Evolutionary conservation across 2,797 vertebrate species (phyloP).

Genomic region (Ambastaia sidthimunki): DNA sequence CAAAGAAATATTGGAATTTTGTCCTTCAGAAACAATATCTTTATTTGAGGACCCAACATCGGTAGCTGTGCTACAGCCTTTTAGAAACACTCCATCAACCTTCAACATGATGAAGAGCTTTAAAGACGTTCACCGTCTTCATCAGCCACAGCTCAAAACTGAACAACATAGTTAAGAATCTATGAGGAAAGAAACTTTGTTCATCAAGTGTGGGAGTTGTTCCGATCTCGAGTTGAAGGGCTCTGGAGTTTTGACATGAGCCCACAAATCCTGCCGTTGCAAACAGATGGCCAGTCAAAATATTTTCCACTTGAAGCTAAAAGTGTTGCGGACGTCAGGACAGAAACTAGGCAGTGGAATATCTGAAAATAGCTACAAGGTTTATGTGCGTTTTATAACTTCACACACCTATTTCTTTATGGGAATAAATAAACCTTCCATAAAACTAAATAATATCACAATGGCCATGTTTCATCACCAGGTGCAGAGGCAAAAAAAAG

Average conservation of each 20-base stretch:
- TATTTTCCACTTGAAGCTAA: neutral
- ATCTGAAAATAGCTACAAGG: slow-evolving; percentile 7
- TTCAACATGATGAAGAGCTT: slow-evolving; percentile 23
- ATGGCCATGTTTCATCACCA: neutral
- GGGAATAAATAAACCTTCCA: slow-evolving; percentile 13
- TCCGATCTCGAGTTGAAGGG: slow-evolving; percentile 28
- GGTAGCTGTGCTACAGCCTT: neutral
- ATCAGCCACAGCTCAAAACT: slow-evolving; percentile 64
- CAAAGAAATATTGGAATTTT: neutral
- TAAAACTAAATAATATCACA: slow-evolving; percentile 2
- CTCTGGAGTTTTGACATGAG: neutral
- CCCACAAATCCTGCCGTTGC: slow-evolving; percentile 14
- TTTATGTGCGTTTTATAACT: slow-evolving; percentile 22
- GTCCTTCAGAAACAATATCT: neutral
- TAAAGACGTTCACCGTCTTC: slow-evolving; percentile 58
- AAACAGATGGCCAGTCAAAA: slow-evolving; percentile 28
- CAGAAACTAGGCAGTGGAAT: neutral
- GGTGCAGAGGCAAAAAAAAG: slow-evolving; percentile 3
- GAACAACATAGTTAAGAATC: slow-evolving; percentile 68
- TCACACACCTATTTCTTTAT: slow-evolving; percentile 6
- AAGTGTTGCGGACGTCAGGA: neutral
- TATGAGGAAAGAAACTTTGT: slow-evolving; percentile 66
- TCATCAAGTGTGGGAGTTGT: slow-evolving; percentile 60
- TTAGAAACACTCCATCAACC: neutral
- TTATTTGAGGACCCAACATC: neutral